Evolutionary conservation across 2,113 vertebrate genomes (phyloP).

Genomic region (Prunella himalayana): DNA sequence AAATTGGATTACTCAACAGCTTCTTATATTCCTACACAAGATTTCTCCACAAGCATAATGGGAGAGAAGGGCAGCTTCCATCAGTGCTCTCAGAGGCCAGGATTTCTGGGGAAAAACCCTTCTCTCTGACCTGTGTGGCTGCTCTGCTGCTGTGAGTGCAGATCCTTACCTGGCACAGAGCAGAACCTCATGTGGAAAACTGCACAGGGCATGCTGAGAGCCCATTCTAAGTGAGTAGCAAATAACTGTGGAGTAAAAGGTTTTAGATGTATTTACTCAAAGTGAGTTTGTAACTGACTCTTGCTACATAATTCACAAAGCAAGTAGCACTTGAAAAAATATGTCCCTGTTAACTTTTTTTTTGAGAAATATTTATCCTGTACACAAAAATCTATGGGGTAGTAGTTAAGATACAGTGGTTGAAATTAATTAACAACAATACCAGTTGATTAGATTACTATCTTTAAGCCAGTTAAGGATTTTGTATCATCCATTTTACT

Average conservation of each 20-base stretch:
- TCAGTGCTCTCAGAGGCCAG: neutral
- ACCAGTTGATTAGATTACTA: neutral
- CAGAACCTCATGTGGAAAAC: neutral
- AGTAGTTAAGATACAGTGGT: neutral
- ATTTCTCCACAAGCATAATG: fast-evolving
- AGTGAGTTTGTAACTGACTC: neutral
- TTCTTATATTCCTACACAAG: fast-evolving
- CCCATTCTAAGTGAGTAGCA: neutral
- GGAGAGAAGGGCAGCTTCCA: neutral
- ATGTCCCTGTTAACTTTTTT: neutral
- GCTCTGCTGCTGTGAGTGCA: neutral
- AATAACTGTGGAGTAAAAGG: neutral
- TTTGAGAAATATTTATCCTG: neutral
- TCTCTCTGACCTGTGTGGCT: neutral
- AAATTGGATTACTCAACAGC: neutral
- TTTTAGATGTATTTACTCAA: neutral
- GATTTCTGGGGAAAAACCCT: neutral
- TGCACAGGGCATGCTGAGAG: neutral
- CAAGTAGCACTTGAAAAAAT: neutral
- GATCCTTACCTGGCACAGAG: neutral
- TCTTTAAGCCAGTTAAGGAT: neutral
- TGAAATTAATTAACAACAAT: neutral
- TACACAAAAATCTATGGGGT: neutral
- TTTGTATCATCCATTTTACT: neutral
- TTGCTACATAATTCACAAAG: neutral